phyloP scores from a whole-genome alignment of 1,140 invertebrate species.

The Drosophila tani region DNA sequence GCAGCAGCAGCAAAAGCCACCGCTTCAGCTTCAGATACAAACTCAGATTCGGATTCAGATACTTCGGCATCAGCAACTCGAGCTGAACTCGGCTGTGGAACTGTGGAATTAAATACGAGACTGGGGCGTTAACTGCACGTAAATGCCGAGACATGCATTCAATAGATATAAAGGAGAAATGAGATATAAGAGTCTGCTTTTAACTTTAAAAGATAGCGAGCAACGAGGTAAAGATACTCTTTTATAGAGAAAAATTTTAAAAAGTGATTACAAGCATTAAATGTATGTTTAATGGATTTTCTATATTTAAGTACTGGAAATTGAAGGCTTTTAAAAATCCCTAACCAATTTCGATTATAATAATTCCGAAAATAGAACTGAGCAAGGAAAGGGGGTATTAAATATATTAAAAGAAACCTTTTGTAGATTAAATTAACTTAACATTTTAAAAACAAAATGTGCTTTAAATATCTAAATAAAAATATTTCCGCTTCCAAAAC shows the following conservation, averaged over 20 bases:
- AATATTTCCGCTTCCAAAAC: no score
- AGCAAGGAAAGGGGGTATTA: no score
- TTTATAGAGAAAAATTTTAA: not conserved
- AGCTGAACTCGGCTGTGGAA: constrained; percentile 1
- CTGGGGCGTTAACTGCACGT: constrained; percentile 34
- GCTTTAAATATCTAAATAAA: no score
- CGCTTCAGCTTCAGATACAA: constrained; percentile 42
- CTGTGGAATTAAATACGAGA: constrained; percentile 29
- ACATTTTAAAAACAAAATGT: not conserved
- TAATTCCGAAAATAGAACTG: no score
- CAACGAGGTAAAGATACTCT: constrained; percentile 3
- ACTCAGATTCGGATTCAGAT: constrained; percentile 13
- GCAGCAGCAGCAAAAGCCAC: constrained; percentile 34
- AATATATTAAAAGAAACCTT: no score
- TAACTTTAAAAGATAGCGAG: not conserved
- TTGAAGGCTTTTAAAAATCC: not conserved
- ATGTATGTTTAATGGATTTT: not conserved
- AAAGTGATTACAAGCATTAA: no score
- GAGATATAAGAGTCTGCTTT: not conserved
- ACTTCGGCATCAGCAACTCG: constrained; percentile 14
- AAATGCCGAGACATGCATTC: constrained; percentile 40
- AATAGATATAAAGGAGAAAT: constrained; percentile 39
- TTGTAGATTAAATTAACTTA: not conserved
- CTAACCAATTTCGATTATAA: no score
- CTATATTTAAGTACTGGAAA: not conserved